Evolutionary conservation across 2,797 vertebrate species (phyloP), one percentile per base, ranked within the genome.

Genomic region (Tangara arthus): DNA sequence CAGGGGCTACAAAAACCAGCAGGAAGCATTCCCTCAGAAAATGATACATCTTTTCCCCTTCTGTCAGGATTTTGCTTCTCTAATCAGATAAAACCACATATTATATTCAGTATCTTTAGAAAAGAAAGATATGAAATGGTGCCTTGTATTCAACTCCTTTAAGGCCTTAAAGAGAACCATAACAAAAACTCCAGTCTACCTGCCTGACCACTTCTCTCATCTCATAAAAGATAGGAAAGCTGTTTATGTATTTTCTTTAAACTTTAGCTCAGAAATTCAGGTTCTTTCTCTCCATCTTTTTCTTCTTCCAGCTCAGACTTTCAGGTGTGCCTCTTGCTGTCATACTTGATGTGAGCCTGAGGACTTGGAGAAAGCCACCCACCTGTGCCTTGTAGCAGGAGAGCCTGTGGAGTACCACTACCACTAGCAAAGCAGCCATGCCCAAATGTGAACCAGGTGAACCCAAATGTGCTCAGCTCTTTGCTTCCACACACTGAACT

Each of bases 11-110:
- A 76, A 64, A 94, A 95, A 21, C 0, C 72, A 76, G 87, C 85
- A 86, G 89, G 85, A 71, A 87, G 35, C 77, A 88, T 64, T 92
- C 32, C 52, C 41, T 72, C 34, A 81, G 76, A 91, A 93, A 87
- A 87, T 37, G 46, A 87, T 78, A 82, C 15, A 44, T 85, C 76
- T 85, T 95, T 78, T 28, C 34, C 50, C 41, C 42, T 86, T 92
- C 84, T 94, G 57, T 72, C 39, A 79, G 73, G 79, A 73, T 76
- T 95, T 86, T 86, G 10, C 39, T 82, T 83, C 87, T 96, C 75
- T 94, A 88, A 83, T 96, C 80, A 90, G 89, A 85, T 81, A 66
- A 90, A 72, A 23, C 24, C 69, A 41, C 3, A 8, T 82, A 87
- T 86, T 95, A 70, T 93, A 87, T 53, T 72, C 84, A 69, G 39